These are phyloP conservation scores for Rhagologus leucostigma DNA, from an alignment of 2,113 vertebrate genomes.

Conservation along the genomic window DNA sequence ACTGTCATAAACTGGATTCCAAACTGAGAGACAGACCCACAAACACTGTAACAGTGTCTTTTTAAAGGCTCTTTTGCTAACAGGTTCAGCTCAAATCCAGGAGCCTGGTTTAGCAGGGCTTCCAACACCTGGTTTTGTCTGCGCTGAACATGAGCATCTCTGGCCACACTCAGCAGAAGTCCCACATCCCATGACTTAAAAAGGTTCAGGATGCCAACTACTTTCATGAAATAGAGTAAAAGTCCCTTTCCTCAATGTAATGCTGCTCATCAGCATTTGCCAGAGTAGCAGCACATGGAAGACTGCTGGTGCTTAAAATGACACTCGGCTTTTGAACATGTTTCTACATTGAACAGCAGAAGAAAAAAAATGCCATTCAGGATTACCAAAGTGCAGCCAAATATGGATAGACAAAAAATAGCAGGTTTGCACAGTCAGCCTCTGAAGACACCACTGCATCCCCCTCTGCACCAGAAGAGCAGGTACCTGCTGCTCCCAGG, in stretches of 20 bases:
- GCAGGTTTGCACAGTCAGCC: not conserved
- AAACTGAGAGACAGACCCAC: not conserved
- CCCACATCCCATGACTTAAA: not conserved
- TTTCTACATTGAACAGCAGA: not conserved
- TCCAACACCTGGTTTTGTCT: not conserved
- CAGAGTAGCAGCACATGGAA: not conserved
- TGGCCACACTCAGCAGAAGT: not conserved
- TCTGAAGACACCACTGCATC: not conserved
- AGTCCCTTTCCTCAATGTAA: not conserved
- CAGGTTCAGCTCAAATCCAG: not conserved
- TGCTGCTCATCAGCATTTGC: not conserved
- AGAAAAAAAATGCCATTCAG: not conserved
- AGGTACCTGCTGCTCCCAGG: not conserved
- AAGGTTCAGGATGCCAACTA: not conserved
- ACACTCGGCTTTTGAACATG: not conserved
- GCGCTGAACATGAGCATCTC: not conserved
- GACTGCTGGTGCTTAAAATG: not conserved
- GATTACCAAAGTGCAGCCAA: not conserved
- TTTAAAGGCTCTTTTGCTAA: not conserved
- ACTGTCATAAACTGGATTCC: not conserved
- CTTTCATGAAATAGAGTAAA: not conserved
- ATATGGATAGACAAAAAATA: accelerated
- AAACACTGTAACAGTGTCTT: not conserved
- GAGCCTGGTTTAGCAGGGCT: not conserved
- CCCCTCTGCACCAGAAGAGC: not conserved